Base-by-base conservation (phyloP, 2,113 vertebrate species). In the Pseudorasbora parva region DNA sequence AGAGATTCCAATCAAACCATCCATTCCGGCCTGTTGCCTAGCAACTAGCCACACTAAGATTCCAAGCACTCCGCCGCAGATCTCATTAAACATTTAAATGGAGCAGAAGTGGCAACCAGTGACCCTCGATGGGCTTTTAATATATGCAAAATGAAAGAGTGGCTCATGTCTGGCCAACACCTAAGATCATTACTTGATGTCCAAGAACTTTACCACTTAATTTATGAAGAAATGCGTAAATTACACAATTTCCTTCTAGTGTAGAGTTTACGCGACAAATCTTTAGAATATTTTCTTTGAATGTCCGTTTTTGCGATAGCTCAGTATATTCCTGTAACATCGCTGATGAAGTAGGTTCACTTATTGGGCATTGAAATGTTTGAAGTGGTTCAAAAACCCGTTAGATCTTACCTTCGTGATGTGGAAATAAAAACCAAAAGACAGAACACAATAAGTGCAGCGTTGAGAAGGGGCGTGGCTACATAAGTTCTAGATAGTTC, bases 21-120 rank as follows among this genome's bases (percentile, higher is more conserved):
- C 60, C 66, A 59, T 71, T 80, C 76, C 49, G 3, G 21, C 25
- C 56, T 47, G 83, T 80, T 84, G 83, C 83, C 73, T 60, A 80
- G 83, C 83, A 84, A 84, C 76, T 60, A 72, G 41, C 66, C 56
- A 80, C 66, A 79, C 54, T 72, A 80, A 84, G 66, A 80, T 72
- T 72, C 83, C 19, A 49, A 69, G 64, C 62, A 57, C 82, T 78
- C 66, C 21, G 5, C 51, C 51, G 10, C 12, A 47, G 54, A 73
- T 81, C 76, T 80, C 56, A 79, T 79, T 73, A 84, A 80, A 41
- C 66, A 80, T 80, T 79, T 59, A 71, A 84, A 72, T 59, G 68
- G 66, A 23, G 64, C 33, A 79, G 66, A 73, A 84, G 56, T 84
- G 83, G 60, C 75, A 66, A 69, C 30, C n/a, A 66, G 30, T 76